A percentile compares a stretch with the other conserved stretches of the same genome.
phyloP scores from a whole-genome alignment of 2,888 invertebrate genomes.

The Xanthorhoe spadicearia region DNA sequence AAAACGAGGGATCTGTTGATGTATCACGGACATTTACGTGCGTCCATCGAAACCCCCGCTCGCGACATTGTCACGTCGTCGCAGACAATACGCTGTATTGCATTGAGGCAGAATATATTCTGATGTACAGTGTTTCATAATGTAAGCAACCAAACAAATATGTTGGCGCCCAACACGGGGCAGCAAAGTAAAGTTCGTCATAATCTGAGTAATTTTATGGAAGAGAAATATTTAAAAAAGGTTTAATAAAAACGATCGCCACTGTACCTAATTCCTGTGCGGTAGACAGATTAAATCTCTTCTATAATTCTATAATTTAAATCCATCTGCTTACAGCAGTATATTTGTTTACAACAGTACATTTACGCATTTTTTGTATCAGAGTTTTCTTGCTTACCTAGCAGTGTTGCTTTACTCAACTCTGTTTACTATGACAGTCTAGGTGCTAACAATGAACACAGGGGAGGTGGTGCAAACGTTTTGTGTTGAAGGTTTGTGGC shows the following conservation, averaged over 20 bases:
- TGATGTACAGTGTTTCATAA: background rate
- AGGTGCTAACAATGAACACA: conserved; percentile 15
- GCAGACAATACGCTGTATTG: conserved; percentile 18
- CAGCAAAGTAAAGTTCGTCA: background rate
- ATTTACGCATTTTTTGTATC: background rate
- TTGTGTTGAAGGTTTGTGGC: conserved; percentile 12
- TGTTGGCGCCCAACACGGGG: background rate
- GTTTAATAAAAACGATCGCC: no score
- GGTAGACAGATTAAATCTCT: no score
- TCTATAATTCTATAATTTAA: no score
- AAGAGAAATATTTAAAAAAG: no score
- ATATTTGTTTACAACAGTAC: no score
- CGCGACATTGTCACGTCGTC: conserved; percentile 32
- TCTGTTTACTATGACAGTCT: conserved; percentile 3
- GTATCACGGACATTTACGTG: conserved; percentile 42
- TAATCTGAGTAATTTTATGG: no score
- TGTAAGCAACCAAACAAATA: background rate
- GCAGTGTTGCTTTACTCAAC: conserved; percentile 3
- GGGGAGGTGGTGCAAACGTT: conserved; percentile 14
- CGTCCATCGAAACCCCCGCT: conserved; percentile 34
- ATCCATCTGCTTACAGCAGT: no score
- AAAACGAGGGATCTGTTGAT: conserved; percentile 32
- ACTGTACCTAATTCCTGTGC: no score
- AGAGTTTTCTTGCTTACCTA: background rate
- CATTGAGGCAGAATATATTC: background rate